A percentile compares a stretch with the other conserved stretches of the same genome.
phyloP scores from a whole-genome alignment of 2,888 invertebrate species.

The Noctua janthina region DNA sequence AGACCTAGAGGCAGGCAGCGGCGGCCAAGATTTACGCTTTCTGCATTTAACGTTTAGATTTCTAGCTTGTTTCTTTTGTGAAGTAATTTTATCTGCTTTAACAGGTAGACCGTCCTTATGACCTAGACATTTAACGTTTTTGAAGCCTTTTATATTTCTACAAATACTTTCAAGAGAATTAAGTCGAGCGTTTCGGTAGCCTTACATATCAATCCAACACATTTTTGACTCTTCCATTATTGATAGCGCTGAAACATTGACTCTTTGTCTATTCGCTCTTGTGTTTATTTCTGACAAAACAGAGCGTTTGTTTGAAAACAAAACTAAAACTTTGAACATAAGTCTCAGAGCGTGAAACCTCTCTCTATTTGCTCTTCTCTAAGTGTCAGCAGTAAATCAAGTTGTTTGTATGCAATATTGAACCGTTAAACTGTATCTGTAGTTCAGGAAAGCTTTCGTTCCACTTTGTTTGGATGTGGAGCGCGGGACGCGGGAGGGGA shows the following conservation, averaged over 20 bases:
- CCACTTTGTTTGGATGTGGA: conserved; percentile 72
- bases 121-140: neutral
- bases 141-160: neutral
- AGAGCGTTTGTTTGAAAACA: conserved; percentile 28
- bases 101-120: neutral
- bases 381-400: conserved; percentile 50
- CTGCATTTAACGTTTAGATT: neutral
- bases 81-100: neutral
- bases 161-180: neutral
- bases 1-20: conserved; percentile 24
- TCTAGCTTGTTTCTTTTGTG: conserved; percentile 1
- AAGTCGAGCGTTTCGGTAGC: neutral
- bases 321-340: conserved; percentile 5
- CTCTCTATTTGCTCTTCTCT: conserved; percentile 32
- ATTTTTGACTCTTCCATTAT: neutral
- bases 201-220: neutral
- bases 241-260: neutral
- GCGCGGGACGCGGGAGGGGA: conserved; percentile 53
- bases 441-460: conserved; percentile 68
- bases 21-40: conserved; percentile 1
- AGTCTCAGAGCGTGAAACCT: conserved; percentile 2
- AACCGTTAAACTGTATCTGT: conserved; percentile 66
- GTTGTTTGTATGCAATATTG: conserved; percentile 64
- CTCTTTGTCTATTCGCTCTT: neutral
- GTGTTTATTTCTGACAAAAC: neutral